Conservation (phyloP, 1,140 invertebrate genomes). For the Leptopilina boulardi region DNA sequence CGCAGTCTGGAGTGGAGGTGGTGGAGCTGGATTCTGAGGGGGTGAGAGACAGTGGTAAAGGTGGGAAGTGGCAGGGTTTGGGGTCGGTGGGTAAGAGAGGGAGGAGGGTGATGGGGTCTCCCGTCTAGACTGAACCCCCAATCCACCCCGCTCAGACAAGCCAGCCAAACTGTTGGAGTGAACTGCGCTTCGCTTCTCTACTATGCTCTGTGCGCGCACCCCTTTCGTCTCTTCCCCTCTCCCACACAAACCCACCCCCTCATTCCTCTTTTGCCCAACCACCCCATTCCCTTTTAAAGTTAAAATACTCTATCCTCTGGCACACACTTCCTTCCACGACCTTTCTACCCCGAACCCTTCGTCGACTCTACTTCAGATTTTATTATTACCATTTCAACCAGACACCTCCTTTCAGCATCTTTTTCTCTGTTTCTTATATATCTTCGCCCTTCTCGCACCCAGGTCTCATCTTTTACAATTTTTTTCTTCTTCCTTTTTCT, state of each 20-base stretch:
- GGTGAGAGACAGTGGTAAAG: slow-evolving; percentile 53
- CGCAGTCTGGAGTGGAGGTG: slow-evolving; percentile 67
- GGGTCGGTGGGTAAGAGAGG: slow-evolving; percentile 49
- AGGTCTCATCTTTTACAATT: neutral
- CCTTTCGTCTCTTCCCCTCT: slow-evolving; percentile 49
- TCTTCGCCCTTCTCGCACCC: slow-evolving; percentile 34
- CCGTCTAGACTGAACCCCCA: slow-evolving; percentile 68
- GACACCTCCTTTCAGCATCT: slow-evolving; percentile 61
- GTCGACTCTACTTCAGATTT: slow-evolving; percentile 66
- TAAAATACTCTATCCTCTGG: slow-evolving; percentile 71
- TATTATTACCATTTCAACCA: slow-evolving; percentile 70
- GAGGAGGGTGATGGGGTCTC: slow-evolving; percentile 61
- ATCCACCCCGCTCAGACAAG: slow-evolving; percentile 65
- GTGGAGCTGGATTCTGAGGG: slow-evolving; percentile 56
- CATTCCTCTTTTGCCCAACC: slow-evolving; percentile 50
- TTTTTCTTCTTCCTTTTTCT: neutral
- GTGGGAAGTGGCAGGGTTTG: slow-evolving; percentile 50
- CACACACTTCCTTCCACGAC: slow-evolving; percentile 54
- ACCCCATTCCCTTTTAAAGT: slow-evolving; percentile 63
- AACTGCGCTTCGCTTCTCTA: slow-evolving; percentile 58
- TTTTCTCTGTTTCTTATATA: slow-evolving; percentile 47
- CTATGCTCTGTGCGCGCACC: slow-evolving; percentile 32
- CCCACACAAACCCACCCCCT: neutral
- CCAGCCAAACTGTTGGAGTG: slow-evolving; percentile 73
- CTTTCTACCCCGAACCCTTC: slow-evolving; percentile 47